Percentiles rank a stretch among this genome's conserved stretches.
phyloP scores from a whole-genome alignment of 2,797 vertebrate genomes.

The Eulemur mongoz region DNA sequence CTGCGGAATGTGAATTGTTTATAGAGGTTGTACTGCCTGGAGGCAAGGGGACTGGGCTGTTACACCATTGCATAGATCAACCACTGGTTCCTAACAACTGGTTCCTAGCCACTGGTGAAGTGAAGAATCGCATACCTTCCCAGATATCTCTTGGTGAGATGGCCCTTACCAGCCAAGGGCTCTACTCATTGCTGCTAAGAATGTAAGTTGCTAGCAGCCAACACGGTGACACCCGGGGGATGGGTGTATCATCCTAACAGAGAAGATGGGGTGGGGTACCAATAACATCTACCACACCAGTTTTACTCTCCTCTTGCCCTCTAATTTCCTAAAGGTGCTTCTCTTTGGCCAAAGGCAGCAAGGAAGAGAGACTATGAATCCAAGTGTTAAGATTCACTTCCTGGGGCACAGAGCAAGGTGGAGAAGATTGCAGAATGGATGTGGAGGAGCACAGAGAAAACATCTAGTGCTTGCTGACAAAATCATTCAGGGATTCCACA shows the following conservation, averaged over 20 bases:
- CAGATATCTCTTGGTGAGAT: background rate
- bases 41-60: background rate
- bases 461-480: background rate
- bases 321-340: background rate
- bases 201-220: background rate
- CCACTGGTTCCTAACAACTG: background rate
- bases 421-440: background rate
- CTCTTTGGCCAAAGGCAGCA: background rate
- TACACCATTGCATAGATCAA: background rate
- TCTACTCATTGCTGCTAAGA: background rate
- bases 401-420: background rate
- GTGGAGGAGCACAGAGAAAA: background rate
- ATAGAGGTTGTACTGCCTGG: background rate
- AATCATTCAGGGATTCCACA: background rate
- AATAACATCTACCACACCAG: background rate
- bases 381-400: background rate
- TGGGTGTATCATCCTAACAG: background rate
- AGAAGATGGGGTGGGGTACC: background rate
- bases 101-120: background rate
- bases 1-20: background rate
- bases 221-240: background rate
- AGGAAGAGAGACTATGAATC: background rate
- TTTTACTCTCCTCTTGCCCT: background rate
- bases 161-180: background rate
- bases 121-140: background rate